Conservation (phyloP, 2,797 vertebrate genomes). For the Rhodeus uyekii region DNA sequence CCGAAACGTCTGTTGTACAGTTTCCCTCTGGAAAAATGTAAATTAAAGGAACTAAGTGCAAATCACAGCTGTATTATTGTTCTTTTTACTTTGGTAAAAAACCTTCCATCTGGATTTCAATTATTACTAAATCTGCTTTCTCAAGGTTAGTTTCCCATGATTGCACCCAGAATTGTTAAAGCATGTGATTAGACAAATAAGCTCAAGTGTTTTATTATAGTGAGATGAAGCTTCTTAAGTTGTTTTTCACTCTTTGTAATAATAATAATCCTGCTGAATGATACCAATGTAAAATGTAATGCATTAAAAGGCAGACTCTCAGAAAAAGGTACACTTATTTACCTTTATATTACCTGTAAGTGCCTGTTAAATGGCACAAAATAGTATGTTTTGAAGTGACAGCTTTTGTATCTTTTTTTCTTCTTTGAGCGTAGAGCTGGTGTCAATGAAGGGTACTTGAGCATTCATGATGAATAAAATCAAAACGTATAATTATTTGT, state of each 20-base stretch:
- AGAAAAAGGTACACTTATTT: not conserved
- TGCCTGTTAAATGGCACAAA: no score
- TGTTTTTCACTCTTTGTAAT: not conserved
- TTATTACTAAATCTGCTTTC: not conserved
- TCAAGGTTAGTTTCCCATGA: not conserved
- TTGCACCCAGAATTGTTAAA: conserved; percentile 11
- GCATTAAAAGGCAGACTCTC: not conserved
- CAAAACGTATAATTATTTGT: not conserved
- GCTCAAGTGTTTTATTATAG: conserved; percentile 2
- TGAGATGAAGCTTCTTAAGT: not conserved
- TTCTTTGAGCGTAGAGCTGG: no score
- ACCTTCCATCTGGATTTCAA: conserved; percentile 1
- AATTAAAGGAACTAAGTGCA: no score
- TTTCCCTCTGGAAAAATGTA: no score
- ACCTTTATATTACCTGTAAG: no score
- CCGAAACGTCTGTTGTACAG: no score
- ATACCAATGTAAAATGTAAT: not conserved
- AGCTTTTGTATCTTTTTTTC: no score
- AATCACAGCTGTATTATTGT: not conserved
- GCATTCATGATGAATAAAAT: not conserved
- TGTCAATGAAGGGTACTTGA: not conserved
- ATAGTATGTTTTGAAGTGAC: no score
- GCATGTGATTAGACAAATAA: conserved; percentile 29
- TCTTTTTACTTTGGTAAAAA: not conserved
- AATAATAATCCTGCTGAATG: not conserved